Base-by-base conservation (phyloP, 2,888 invertebrate genomes). In the Alviniconcha strummeri region DNA sequence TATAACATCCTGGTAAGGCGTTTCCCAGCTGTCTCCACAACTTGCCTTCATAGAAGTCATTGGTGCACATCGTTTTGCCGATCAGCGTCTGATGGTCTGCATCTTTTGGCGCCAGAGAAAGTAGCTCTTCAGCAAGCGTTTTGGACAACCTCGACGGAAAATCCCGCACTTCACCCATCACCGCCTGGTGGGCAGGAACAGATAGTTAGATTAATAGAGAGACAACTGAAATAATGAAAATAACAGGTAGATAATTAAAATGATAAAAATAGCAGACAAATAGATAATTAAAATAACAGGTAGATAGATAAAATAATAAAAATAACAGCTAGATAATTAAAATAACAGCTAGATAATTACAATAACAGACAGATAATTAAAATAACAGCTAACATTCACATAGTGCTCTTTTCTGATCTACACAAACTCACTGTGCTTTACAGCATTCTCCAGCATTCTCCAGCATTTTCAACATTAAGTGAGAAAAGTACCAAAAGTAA, bases 61-160 rank as follows among this genome's bases (percentile, higher is more conserved):
- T 96, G 17, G 99, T 97, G 94, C 99, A 99, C 96, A 99, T 96
- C 0, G 99, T 99, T 93, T 97, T 98, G 72, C 99, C 99, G 82
- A 96, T 95, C 75, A 97, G 95, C 0, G 97, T 97, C 83, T 97
- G 5, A 95, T 93, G 92, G 17, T 82, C 84, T 11, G 87, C 86
- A 67, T 89, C 87, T 0, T 88, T 95, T 90, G 96, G 96, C 0
- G 96, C 95, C 83, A 98, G 94, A 0, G 95, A 95, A 91, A 96
- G 96, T 82, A 99, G 94, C 91, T 98, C 98, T 64, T 96, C 95
- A 57, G 96, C 96, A 89, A 99, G 94, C 84, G 96, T 96, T 90
- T 95, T 95, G 93, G 99, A 98, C 88, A 99, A 94, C 91, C 97
- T 96, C 0, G 98, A 96, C 5, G 97, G 97, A 82, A 98, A 89